Evolutionary conservation across 2,888 invertebrate genomes (phyloP).

Genomic region (Microplitis deprimator): DNA sequence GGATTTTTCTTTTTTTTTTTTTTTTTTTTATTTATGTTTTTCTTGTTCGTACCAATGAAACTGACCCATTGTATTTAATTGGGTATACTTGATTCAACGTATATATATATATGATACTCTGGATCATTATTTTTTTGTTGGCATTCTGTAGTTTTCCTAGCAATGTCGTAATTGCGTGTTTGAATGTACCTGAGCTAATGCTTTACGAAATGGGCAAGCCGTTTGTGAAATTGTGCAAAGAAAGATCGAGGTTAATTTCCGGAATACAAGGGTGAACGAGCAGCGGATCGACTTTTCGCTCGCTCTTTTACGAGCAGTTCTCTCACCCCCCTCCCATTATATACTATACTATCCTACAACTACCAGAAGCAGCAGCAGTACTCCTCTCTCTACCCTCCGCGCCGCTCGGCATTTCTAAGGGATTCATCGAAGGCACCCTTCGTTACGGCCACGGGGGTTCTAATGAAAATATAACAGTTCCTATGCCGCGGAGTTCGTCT

Average conservation of each 20-base stretch:
- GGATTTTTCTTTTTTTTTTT: background rate
- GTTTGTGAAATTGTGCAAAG: conserved; percentile 34
- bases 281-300: conserved; percentile 47
- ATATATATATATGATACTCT: background rate
- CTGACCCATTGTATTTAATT: background rate
- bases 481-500: conserved; percentile 69
- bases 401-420: conserved; percentile 49
- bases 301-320: conserved; percentile 46
- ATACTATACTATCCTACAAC: conserved; percentile 9
- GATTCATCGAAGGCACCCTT: conserved; percentile 64
- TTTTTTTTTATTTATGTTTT: background rate
- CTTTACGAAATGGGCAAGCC: conserved; percentile 13
- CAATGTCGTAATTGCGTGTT: conserved; percentile 10
- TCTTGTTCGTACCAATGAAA: background rate
- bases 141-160: background rate
- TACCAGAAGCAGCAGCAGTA: conserved; percentile 26
- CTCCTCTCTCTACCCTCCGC: conserved; percentile 36
- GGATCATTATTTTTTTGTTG: background rate
- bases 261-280: conserved; percentile 44
- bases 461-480: conserved; percentile 72
- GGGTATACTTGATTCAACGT: background rate
- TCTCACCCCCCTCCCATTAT: conserved; percentile 7
- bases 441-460: conserved; percentile 56
- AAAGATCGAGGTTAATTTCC: conserved; percentile 35
- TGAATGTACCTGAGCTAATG: conserved; percentile 24